Percentiles rank a stretch among this genome's conserved stretches.
These are phyloP conservation scores for Miniopterus natalensis DNA, from an alignment of 2,113 vertebrate species.

Conservation along the genomic window DNA sequence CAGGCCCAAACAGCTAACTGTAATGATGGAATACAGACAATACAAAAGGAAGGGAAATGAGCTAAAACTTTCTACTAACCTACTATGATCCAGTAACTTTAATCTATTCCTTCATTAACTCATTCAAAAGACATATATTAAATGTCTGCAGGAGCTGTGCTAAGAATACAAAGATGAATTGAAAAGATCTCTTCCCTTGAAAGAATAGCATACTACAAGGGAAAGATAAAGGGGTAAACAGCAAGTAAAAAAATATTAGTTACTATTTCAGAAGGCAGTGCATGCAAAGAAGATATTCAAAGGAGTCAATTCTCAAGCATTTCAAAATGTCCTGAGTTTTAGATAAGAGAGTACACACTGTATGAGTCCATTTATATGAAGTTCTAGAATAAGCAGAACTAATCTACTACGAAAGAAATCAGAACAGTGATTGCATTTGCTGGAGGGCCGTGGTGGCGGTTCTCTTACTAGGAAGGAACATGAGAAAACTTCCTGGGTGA, in stretches of 20 bases:
- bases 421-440: not conserved
- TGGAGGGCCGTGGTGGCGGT: not conserved
- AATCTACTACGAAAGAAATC: not conserved
- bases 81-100: constrained; percentile 8
- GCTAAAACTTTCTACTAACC: not conserved
- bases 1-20: not conserved
- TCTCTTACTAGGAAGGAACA: not conserved
- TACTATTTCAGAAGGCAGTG: not conserved
- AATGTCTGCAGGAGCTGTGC: constrained; percentile 34
- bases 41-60: not conserved
- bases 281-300: constrained; percentile 5
- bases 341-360: not conserved
- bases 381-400: constrained; percentile 47
- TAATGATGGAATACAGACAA: not conserved
- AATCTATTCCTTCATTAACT: constrained; percentile 39
- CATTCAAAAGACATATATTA: constrained; percentile 19
- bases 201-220: constrained; percentile 25
- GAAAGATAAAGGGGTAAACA: constrained; percentile 38
- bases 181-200: constrained; percentile 51
- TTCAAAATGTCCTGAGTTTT: constrained; percentile 19
- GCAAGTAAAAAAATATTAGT: not conserved
- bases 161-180: constrained; percentile 42
- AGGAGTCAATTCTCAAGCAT: not conserved
- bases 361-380: not conserved
- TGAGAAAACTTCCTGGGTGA: not conserved